Conservation (phyloP, 2,888 invertebrate genomes). For the Caenorhabditis sp. region DNA sequence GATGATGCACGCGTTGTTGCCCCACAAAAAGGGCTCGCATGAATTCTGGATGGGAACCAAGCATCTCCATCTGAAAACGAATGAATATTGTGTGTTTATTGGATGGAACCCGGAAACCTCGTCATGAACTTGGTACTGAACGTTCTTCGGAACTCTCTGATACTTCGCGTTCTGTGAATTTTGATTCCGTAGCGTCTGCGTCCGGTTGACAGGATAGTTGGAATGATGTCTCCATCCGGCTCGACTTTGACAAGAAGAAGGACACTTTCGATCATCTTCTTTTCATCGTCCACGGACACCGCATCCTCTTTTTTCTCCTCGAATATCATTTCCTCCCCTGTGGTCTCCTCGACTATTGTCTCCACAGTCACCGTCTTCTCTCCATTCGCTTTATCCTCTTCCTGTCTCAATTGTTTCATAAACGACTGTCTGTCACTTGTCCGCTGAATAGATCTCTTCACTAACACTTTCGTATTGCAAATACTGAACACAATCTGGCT, state of each 20-base stretch:
- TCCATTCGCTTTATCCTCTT: constrained; percentile 23
- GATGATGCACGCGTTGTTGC: constrained; percentile 48
- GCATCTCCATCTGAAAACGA: constrained; percentile 42
- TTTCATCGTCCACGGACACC: constrained; percentile 16
- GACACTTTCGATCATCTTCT: constrained; percentile 54
- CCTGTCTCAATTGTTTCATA: constrained; percentile 50
- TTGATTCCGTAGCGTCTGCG: constrained; percentile 56
- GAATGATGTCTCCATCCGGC: constrained; percentile 45
- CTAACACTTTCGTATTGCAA: constrained; percentile 43
- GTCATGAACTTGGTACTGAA: constrained; percentile 59
- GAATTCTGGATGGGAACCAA: constrained; percentile 33
- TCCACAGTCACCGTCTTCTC: constrained; percentile 13
- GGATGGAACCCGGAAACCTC: no score
- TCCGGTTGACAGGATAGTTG: constrained; percentile 55
- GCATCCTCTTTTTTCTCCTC: constrained; percentile 13
- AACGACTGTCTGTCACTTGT: constrained; percentile 47
- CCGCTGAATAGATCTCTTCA: constrained; percentile 28
- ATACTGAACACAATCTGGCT: constrained; percentile 59
- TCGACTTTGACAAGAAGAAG: constrained; percentile 49
- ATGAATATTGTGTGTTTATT: background rate
- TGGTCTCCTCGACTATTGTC: constrained; percentile 22
- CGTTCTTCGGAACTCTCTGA: constrained; percentile 35
- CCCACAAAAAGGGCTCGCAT: constrained; percentile 57
- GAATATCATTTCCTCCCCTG: constrained; percentile 25
- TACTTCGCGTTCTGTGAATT: constrained; percentile 43